Evolutionary conservation across 2,797 vertebrate species (phyloP), one percentile per base, ranked within the genome.

Genomic region (Tinamus major): DNA sequence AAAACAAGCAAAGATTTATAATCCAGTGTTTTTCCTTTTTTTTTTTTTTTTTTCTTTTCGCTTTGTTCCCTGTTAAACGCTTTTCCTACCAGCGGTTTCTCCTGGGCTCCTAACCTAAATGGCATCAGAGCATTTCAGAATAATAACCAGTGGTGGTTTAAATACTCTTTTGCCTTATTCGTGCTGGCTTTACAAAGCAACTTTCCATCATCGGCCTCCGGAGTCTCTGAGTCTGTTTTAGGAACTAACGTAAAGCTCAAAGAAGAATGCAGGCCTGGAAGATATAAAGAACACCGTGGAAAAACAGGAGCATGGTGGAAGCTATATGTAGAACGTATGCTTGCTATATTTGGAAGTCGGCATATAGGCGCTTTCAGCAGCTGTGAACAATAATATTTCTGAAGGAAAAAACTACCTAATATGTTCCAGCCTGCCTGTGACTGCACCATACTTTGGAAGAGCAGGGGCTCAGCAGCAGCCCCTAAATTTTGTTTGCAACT

Each of bases 261-360:
- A 86, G 51, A 84, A 76, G 61, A 93, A 85, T 64, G 39, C 0
- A 2, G 44, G 48, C 71, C 90, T 93, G 89, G 79, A 89, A 93
- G 68, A 77, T 39, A 85, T 63, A 87, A 89, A 90, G 41, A 17
- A 87, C 85, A 46, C 59, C 31, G 41, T 65, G 76, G 86, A 85
- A 93, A 90, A 87, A 53, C 0, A 1, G 16, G 67, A 48, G 26
- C 49, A 35, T 78, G 61, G 51, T 77, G 16, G 77, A 84, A 91
- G 56, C 61, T 76, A 78, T 68, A 27, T 70, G 78, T 64, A 48
- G 11, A 48, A 48, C 6, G 6, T 46, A 19, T 41, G 16, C n/a
- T 83, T 68, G 77, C 79, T 92, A 68, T 87, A 86, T 88, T 90
- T 92, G 88, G 78, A 84, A 91, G 63, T 39, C 29, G n/a, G 71